Evolutionary conservation across 2,797 vertebrate genomes (phyloP).

Genomic region (Coreius guichenoti): DNA sequence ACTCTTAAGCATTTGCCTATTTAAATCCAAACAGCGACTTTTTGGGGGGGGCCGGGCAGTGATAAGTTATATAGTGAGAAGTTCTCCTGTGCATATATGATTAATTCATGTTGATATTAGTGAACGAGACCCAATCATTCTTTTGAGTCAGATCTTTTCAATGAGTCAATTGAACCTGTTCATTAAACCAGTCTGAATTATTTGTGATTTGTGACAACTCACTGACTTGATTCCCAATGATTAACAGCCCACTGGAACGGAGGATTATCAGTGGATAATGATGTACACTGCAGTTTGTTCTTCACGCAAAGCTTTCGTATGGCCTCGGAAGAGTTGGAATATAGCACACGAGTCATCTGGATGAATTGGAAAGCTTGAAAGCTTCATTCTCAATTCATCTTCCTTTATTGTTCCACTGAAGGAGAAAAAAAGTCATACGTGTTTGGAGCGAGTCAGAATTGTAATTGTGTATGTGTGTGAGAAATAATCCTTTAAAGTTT

Average conservation of each 20-base stretch:
- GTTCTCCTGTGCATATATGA: not conserved
- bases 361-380: slow-evolving; percentile 8
- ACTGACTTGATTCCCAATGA: not conserved
- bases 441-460: not conserved
- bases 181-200: not conserved
- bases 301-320: slow-evolving; percentile 12
- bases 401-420: not conserved
- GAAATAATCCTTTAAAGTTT: slow-evolving; percentile 19
- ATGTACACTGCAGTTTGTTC: not conserved
- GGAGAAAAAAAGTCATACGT: not conserved
- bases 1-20: too few relatives aligned
- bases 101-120: not conserved
- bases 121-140: not conserved
- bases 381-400: not conserved
- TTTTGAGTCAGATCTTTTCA: not conserved
- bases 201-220: not conserved
- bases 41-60: too few relatives aligned
- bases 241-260: not conserved
- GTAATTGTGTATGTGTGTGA: not conserved
- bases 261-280: not conserved
- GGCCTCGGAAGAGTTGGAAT: not conserved
- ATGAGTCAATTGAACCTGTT: not conserved
- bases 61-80: not conserved
- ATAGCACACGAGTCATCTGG: not conserved
- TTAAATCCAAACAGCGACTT: too few relatives aligned